These are phyloP conservation scores for Neodiprion pinetum DNA, from an alignment of 1,140 invertebrate genomes.

Conservation along the genomic window DNA sequence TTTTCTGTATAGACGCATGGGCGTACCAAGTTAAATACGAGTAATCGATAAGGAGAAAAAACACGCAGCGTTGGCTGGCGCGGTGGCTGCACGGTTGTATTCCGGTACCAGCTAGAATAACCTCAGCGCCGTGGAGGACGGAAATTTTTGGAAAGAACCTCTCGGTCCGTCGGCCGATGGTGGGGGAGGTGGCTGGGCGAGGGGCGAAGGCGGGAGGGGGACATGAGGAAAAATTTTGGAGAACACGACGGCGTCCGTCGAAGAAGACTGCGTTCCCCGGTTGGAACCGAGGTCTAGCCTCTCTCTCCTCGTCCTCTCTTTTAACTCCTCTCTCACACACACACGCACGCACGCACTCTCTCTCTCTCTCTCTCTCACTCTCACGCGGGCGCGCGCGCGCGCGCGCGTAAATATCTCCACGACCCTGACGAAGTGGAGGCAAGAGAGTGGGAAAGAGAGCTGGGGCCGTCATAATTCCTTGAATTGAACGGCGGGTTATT, in stretches of 20 bases:
- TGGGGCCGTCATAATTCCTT: slow-evolving; percentile 31
- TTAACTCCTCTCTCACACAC: too few relatives aligned
- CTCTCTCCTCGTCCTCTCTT: background rate
- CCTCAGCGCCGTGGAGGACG: too few relatives aligned
- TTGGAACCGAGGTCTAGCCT: background rate
- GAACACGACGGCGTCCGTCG: background rate
- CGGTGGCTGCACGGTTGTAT: too few relatives aligned
- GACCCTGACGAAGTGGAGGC: slow-evolving; percentile 4
- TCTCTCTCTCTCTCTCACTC: slow-evolving; percentile 8
- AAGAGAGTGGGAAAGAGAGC: slow-evolving; percentile 28
- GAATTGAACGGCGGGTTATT: slow-evolving; percentile 47
- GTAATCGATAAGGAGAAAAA: slow-evolving; percentile 3
- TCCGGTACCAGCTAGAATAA: too few relatives aligned
- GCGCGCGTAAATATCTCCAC: slow-evolving; percentile 6
- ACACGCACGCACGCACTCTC: background rate
- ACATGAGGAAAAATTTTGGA: background rate
- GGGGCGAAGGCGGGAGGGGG: background rate
- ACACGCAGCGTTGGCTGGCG: background rate
- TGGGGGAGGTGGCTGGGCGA: background rate
- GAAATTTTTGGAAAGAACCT: too few relatives aligned
- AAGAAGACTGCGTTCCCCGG: background rate
- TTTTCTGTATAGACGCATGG: too few relatives aligned
- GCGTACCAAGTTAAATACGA: background rate
- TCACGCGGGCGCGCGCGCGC: slow-evolving; percentile 11
- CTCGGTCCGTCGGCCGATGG: background rate